Conservation (phyloP, 64 coral and sea anemone genomes). For the Hydrozoanthus tunicans region DNA sequence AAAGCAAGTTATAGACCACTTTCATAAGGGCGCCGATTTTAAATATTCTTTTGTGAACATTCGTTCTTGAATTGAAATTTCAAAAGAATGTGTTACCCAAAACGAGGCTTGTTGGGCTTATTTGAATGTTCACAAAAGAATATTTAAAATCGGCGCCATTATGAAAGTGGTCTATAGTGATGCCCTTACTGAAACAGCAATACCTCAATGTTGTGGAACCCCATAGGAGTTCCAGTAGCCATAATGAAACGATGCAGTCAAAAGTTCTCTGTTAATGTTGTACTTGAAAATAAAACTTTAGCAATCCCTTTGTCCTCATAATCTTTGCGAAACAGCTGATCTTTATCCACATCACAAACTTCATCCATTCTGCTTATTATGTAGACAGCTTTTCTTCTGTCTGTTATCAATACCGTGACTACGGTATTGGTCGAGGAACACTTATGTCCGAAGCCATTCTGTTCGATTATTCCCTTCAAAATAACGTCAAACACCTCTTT, state of each 20-base stretch:
- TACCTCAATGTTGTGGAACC: conserved; percentile 21
- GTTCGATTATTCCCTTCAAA: not conserved
- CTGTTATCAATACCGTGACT: conserved; percentile 36
- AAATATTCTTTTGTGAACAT: too few species aligned
- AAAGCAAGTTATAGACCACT: conserved; percentile 1
- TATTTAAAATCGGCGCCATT: too few species aligned
- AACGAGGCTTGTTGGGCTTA: too few species aligned
- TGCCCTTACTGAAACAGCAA: conserved; percentile 21
- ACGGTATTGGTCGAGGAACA: conserved; percentile 2
- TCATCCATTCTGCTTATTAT: not conserved
- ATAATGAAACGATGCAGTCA: not conserved
- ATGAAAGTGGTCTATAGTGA: not conserved
- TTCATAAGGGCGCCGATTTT: too few species aligned
- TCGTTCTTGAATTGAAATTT: too few species aligned
- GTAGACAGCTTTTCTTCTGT: conserved; percentile 40
- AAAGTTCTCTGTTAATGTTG: conserved; percentile 1
- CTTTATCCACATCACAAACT: not conserved
- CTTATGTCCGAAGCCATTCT: conserved; percentile 20
- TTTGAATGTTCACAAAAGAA: too few species aligned
- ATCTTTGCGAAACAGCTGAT: conserved; percentile 4
- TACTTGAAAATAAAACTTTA: conserved; percentile 10
- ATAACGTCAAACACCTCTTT: conserved; percentile 28
- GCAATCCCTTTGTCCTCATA: not conserved
- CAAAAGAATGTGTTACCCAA: too few species aligned
- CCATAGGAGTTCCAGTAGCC: conserved; percentile 16